Base-by-base conservation (phyloP, 2,797 vertebrate species). In the Etheostoma nigrum region DNA sequence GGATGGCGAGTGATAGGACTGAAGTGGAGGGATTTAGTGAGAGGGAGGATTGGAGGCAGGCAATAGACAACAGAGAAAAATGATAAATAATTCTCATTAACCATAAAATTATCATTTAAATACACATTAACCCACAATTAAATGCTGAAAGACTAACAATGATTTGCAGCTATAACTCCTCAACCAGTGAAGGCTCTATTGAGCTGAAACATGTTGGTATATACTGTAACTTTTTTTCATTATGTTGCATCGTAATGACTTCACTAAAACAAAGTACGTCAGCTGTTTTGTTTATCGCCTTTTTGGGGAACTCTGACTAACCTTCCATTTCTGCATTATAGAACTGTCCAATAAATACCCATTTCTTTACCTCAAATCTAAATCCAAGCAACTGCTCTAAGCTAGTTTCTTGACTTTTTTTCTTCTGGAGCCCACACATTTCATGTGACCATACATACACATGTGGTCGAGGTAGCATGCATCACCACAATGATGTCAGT, bases 401-500 rank as follows among this genome's bases (percentile, higher is more conserved):
- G 40, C 18, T 19, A 4, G 49, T 53, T 54, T 69, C 33, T 27
- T 44, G 11, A 71, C 4, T 4, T 14, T 66, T 33, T 8, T 25
- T 58, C 59, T 15, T 40, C 36, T 11, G 36, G 2, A 40, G 36
- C 36, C 36, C 36, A 40, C 36, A 11, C 9, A 23, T 71, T 21
- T 76, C 48, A 49, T 72, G 59, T 52, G 59, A 57, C 49, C n/a
- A 15, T 40, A 9, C 36, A 40, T 40, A 36, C 33, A 60, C 5
- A 33, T 61, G 68, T 70, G 60, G 67, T 23, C 67, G 53, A 68
- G 51, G 16, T 78, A 67, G 2, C 60, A 6, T 53, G 48, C 21
- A 53, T 74, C 13, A 40, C 75, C 82, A 18, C 83, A 67, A 67
- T 84, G 82, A 86, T 61, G 85, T 85, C 87, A 86, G 47, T 25